phyloP scores from a whole-genome alignment of 2,113 vertebrate genomes.

The Malurus melanocephalus region DNA sequence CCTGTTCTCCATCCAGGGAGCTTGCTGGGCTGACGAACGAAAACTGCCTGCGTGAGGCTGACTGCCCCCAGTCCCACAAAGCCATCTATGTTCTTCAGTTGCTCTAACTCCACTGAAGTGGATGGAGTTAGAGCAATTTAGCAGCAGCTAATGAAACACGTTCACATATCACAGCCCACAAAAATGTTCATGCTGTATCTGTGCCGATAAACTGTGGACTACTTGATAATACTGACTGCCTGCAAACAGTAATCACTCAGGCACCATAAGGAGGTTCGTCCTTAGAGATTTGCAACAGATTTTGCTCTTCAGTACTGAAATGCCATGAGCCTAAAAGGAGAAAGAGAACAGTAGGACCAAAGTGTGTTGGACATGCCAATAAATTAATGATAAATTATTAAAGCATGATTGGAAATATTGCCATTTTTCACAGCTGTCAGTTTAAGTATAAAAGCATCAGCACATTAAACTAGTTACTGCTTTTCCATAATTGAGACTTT shows the following conservation, averaged over 20 bases:
- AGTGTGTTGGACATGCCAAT: conserved; percentile 87
- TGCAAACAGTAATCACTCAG: neutral
- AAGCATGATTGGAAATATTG: conserved; percentile 96
- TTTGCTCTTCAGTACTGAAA: conserved; percentile 47
- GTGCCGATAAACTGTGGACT: neutral
- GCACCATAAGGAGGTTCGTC: conserved; percentile 12
- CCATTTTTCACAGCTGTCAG: conserved; percentile 95
- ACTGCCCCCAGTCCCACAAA: neutral
- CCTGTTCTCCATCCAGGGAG: neutral
- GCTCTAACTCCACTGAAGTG: neutral
- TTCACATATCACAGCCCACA: neutral
- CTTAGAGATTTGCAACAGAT: conserved; percentile 33
- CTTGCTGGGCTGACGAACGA: neutral
- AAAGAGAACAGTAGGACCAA: conserved; percentile 67
- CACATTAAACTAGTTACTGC: conserved; percentile 96
- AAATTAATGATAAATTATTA: conserved; percentile 96
- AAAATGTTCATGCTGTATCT: neutral
- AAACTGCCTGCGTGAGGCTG: neutral
- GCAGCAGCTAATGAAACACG: neutral
- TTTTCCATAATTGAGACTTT: conserved; percentile 99
- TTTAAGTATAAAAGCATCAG: conserved; percentile 94
- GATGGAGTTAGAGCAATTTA: conserved; percentile 5
- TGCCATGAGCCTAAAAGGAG: conserved; percentile 57
- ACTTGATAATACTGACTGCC: neutral
- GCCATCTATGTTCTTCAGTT: neutral